Evolutionary conservation across 2,888 invertebrate genomes (phyloP).

Genomic region (Sylvicola cinctus): DNA sequence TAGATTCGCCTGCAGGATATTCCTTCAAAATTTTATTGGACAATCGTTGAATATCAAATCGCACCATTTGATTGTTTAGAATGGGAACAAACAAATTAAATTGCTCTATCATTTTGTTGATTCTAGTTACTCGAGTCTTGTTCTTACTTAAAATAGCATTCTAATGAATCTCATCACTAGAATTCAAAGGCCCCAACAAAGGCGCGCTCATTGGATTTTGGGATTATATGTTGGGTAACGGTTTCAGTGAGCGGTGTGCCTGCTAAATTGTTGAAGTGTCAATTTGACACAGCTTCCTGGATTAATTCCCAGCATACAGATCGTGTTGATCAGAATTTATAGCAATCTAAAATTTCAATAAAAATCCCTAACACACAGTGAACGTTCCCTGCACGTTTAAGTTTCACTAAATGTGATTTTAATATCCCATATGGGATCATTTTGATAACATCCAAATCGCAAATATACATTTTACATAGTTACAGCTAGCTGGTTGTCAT

Average conservation of each 20-base stretch:
- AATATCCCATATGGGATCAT: too few relatives aligned
- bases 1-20: too few relatives aligned
- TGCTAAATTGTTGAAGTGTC: constrained; percentile 68
- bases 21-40: constrained; percentile 31
- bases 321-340: too few relatives aligned
- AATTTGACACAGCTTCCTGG: constrained; percentile 74
- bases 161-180: constrained; percentile 35
- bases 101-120: constrained; percentile 62
- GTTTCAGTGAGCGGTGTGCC: constrained; percentile 75
- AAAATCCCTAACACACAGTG: too few relatives aligned
- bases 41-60: constrained; percentile 39
- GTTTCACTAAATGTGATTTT: too few relatives aligned
- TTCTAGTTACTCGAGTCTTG: constrained; percentile 29
- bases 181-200: constrained; percentile 36
- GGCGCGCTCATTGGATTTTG: constrained; percentile 49
- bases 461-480: too few relatives aligned
- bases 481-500: too few relatives aligned
- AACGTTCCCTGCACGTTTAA: too few relatives aligned
- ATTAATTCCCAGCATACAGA: too few relatives aligned
- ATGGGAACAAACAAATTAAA: constrained; percentile 69
- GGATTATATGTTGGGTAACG: constrained; percentile 40
- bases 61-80: constrained; percentile 59
- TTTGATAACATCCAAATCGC: too few relatives aligned
- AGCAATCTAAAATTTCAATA: too few relatives aligned
- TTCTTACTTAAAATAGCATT: constrained; percentile 29